Conservation (phyloP, 2,797 vertebrate genomes). For the Hirundo rustica region DNA sequence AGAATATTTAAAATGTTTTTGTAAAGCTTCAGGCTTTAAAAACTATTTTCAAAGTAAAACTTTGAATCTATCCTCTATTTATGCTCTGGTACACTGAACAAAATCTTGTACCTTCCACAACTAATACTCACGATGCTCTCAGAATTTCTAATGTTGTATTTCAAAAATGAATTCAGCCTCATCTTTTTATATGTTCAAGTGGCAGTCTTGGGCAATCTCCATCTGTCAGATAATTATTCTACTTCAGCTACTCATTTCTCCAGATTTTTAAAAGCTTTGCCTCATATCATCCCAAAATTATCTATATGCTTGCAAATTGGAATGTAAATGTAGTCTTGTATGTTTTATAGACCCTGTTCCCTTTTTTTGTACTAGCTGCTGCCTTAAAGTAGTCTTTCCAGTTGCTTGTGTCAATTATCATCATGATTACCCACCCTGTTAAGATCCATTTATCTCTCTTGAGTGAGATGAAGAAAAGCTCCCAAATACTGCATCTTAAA, state of each 20-base stretch:
- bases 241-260: slow-evolving; percentile 52
- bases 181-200: slow-evolving; percentile 51
- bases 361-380: not conserved
- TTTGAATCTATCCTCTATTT: slow-evolving; percentile 18
- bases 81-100: not conserved
- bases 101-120: slow-evolving; percentile 22
- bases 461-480: slow-evolving; percentile 3
- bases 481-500: not conserved
- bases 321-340: slow-evolving; percentile 13
- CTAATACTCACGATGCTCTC: slow-evolving; percentile 30
- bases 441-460: not conserved
- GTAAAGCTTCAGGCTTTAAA: not conserved
- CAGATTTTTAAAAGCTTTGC: slow-evolving; percentile 58
- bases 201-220: slow-evolving; percentile 55
- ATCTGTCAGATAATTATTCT: slow-evolving; percentile 65
- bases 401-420: not conserved
- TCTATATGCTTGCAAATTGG: slow-evolving; percentile 24
- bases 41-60: not conserved
- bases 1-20: not conserved
- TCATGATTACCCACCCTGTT: not conserved
- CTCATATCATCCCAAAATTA: slow-evolving; percentile 55
- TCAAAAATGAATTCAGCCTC: slow-evolving; percentile 19
- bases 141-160: slow-evolving; percentile 55
- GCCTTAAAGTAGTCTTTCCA: not conserved
- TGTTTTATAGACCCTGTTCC: not conserved